A percentile compares a stretch with the other conserved stretches of the same genome.
Conservation (phyloP, 2,113 vertebrate species). For the Grantiella picta region DNA sequence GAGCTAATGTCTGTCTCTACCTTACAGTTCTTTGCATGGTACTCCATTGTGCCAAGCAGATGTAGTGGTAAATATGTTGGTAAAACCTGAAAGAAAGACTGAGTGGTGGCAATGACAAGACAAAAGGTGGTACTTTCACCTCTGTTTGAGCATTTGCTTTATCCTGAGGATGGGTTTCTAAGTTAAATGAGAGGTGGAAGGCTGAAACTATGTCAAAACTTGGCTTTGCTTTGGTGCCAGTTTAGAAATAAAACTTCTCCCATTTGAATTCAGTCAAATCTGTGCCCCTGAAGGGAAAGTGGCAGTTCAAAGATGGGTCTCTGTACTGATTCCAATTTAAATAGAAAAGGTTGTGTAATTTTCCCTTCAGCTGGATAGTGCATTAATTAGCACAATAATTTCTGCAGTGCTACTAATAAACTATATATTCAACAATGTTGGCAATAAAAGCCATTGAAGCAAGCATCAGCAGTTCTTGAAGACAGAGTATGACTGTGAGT, state of each 20-base stretch:
- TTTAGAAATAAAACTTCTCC: not conserved
- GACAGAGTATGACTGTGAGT: not conserved
- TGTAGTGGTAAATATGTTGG: not conserved
- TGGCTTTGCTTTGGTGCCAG: not conserved
- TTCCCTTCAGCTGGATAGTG: not conserved
- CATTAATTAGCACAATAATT: slow-evolving; percentile 4
- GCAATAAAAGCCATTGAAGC: not conserved
- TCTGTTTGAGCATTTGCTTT: not conserved
- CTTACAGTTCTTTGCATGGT: not conserved
- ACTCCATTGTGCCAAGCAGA: not conserved
- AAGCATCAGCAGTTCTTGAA: slow-evolving; percentile 41
- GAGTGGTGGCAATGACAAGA: not conserved
- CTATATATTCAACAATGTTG: not conserved
- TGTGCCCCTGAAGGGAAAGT: not conserved
- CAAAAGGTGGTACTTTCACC: not conserved
- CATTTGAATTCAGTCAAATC: not conserved
- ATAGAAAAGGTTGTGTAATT: not conserved
- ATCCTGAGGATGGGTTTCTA: not conserved
- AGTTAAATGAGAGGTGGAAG: not conserved
- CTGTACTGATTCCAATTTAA: not conserved
- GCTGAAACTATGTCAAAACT: not conserved
- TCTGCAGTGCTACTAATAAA: slow-evolving; percentile 1
- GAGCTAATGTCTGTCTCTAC: not conserved
- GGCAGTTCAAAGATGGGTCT: not conserved
- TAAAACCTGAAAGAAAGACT: not conserved